These are phyloP conservation scores for Saccopteryx leptura DNA, from an alignment of 2,113 vertebrate species.

Conservation along the genomic window DNA sequence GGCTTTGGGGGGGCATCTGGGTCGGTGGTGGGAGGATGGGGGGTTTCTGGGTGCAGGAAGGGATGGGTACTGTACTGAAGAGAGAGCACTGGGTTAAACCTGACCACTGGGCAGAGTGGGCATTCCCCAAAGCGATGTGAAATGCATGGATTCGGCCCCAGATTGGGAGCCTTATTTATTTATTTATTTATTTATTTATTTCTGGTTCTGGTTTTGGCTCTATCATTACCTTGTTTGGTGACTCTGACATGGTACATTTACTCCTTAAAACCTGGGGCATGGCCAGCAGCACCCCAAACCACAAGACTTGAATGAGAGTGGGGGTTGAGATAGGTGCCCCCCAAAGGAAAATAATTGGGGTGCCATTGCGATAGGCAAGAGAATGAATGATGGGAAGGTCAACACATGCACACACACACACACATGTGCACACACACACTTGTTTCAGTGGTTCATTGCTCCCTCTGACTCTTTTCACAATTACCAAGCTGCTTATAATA, in stretches of 20 bases:
- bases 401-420: neutral
- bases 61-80: neutral
- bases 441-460: neutral
- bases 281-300: neutral
- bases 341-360: neutral
- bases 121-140: neutral
- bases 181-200: too few species aligned
- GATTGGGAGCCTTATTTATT: neutral
- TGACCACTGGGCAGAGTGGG: neutral
- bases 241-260: neutral
- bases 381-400: neutral
- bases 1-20: neutral
- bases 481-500: neutral
- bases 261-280: neutral
- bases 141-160: neutral
- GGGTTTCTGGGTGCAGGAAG: neutral
- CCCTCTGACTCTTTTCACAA: neutral
- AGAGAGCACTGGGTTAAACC: accelerated
- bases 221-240: neutral
- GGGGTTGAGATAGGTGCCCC: neutral
- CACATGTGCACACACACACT: accelerated
- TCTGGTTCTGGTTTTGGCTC: neutral
- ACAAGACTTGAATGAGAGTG: neutral
- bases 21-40: neutral
- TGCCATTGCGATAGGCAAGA: neutral